Conservation (phyloP, 2,797 vertebrate species). For the Apogon hyalosoma region DNA sequence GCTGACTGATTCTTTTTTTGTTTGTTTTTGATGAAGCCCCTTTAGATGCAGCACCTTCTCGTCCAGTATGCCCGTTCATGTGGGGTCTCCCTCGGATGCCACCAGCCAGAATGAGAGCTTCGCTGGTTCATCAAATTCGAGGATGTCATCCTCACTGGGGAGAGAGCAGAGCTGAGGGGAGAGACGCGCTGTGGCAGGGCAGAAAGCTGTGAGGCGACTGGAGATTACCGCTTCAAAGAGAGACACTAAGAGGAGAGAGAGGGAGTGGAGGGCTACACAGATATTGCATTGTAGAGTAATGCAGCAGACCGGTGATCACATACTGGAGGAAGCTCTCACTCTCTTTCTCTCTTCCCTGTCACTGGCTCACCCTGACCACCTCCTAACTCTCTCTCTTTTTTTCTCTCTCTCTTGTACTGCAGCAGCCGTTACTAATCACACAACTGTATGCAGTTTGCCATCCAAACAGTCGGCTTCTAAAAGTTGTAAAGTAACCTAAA, state of each 20-base stretch:
- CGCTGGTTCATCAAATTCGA: constrained; percentile 92
- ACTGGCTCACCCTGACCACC: constrained; percentile 23
- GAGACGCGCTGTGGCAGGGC: constrained; percentile 60
- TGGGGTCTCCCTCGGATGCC: constrained; percentile 91
- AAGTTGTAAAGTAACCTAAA: constrained; percentile 25
- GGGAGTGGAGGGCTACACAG: constrained; percentile 65
- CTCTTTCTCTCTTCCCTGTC: constrained; percentile 36
- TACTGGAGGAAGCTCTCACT: constrained; percentile 51
- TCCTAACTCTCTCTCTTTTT: constrained; percentile 45
- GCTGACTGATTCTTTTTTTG: constrained; percentile 75
- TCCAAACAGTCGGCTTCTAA: constrained; percentile 37
- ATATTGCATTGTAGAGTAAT: constrained; percentile 78
- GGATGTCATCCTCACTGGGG: constrained; percentile 93
- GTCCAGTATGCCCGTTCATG: constrained; percentile 86
- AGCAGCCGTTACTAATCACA: constrained; percentile 74
- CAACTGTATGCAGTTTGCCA: constrained; percentile 67
- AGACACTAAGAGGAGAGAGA: constrained; percentile 47
- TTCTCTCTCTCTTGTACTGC: constrained; percentile 55
- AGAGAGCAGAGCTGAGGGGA: constrained; percentile 86
- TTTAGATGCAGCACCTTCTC: constrained; percentile 90
- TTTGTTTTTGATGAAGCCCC: constrained; percentile 87
- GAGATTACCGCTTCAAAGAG: constrained; percentile 61
- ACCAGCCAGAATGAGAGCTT: constrained; percentile 88
- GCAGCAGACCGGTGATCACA: constrained; percentile 73
- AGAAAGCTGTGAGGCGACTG: constrained; percentile 62